Percentiles rank a stretch among this genome's conserved stretches.
These are phyloP conservation scores for Catamblyrhynchus diadema DNA, from an alignment of 2,797 vertebrate species.

Conservation along the genomic window DNA sequence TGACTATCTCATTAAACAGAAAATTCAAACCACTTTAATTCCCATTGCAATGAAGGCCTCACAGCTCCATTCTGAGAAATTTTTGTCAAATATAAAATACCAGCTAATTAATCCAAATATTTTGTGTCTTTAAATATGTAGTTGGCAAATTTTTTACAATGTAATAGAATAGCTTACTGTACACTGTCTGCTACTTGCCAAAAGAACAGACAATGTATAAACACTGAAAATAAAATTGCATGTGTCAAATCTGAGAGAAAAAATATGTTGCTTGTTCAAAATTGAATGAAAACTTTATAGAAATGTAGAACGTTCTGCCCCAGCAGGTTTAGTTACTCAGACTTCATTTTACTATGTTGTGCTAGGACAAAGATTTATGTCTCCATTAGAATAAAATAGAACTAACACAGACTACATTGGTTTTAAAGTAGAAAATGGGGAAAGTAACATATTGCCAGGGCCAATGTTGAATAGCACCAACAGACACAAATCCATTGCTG, in stretches of 20 bases:
- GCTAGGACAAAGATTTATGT: constrained; percentile 41
- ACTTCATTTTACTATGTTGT: constrained; percentile 23
- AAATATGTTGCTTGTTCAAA: constrained; percentile 44
- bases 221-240: constrained; percentile 40
- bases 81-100: not conserved
- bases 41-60: not conserved
- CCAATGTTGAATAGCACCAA: not conserved
- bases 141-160: not conserved
- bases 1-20: not conserved
- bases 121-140: not conserved
- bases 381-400: constrained; percentile 30
- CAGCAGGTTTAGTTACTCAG: constrained; percentile 30
- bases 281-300: constrained; percentile 21
- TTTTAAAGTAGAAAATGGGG: not conserved
- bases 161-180: not conserved
- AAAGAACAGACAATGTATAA: not conserved
- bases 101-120: not conserved
- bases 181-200: not conserved
- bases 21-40: not conserved
- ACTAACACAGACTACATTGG: not conserved
- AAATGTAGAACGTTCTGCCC: constrained; percentile 13
- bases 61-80: not conserved
- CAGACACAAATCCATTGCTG: not conserved
- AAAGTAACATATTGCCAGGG: not conserved
- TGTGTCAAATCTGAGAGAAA: constrained; percentile 27